Percentiles rank a stretch among this genome's conserved stretches.
Conservation (phyloP, 2,888 invertebrate genomes). For the Xanthostigma xanthostigma region DNA sequence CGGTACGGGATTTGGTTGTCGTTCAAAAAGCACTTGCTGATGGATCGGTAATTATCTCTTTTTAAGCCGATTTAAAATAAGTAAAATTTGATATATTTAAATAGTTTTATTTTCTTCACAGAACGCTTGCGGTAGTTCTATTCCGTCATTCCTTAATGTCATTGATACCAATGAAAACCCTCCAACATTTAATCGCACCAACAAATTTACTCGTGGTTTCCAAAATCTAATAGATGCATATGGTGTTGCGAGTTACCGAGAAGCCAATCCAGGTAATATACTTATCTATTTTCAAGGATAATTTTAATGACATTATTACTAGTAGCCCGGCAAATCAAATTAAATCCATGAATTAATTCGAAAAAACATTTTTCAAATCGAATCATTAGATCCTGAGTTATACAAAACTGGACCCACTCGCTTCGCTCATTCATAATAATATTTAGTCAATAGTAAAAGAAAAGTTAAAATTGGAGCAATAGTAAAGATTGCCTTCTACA, state of each 20-base stretch:
- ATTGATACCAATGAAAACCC: constrained; percentile 68
- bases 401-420: no score
- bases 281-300: no score
- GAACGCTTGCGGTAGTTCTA: constrained; percentile 67
- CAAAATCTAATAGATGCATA: constrained; percentile 88
- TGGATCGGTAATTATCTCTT: constrained; percentile 46
- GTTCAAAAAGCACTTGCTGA: constrained; percentile 66
- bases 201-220: constrained; percentile 85
- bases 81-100: not conserved
- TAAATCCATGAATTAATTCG: no score
- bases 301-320: no score
- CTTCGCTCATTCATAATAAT: no score
- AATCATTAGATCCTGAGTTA: no score
- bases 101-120: constrained; percentile 17
- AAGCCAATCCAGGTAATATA: constrained; percentile 76
- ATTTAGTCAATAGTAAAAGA: no score
- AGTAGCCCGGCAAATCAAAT: no score
- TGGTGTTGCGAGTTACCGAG: constrained; percentile 82
- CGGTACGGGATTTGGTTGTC: constrained; percentile 48
- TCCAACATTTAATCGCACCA: constrained; percentile 84
- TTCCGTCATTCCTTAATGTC: constrained; percentile 84
- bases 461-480: no score
- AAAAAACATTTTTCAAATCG: no score
- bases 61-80: not conserved
- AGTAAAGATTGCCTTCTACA: no score